Conservation (phyloP, 2,797 vertebrate species). For the Pygocentrus nattereri region DNA sequence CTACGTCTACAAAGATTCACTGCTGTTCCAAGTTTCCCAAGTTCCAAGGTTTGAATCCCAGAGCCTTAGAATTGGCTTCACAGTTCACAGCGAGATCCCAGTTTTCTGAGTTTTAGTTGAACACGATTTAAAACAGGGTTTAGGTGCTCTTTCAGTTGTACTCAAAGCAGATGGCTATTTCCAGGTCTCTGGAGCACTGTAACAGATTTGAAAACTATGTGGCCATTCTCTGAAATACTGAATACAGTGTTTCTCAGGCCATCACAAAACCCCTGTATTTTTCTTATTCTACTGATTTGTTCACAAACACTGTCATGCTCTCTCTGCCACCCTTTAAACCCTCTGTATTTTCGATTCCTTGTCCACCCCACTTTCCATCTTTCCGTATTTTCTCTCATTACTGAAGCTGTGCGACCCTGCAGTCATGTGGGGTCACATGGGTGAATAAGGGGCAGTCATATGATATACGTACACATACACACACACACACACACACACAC, state of each 20-base stretch:
- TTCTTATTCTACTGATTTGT: neutral
- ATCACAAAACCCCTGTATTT: neutral
- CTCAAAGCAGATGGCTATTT: too few species aligned
- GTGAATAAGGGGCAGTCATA: constrained; percentile 65
- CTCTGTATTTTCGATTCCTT: neutral
- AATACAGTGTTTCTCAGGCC: neutral
- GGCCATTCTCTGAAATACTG: neutral
- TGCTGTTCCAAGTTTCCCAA: too few species aligned
- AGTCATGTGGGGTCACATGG: constrained; percentile 71
- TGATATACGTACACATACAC: constrained; percentile 55
- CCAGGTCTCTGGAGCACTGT: too few species aligned
- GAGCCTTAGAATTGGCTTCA: too few species aligned
- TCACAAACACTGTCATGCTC: neutral
- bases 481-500: constrained; percentile 21
- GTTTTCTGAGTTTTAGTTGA: too few species aligned
- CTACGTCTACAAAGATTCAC: too few species aligned
- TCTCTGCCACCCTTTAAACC: neutral
- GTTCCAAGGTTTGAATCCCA: too few species aligned
- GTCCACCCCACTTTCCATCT: constrained; percentile 42
- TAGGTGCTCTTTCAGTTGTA: too few species aligned
- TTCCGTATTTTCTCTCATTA: constrained; percentile 13
- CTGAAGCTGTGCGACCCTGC: constrained; percentile 26
- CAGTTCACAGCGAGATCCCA: too few species aligned
- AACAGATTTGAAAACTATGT: too few species aligned
- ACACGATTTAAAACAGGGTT: too few species aligned